These are phyloP conservation scores for Myotis planiceps DNA, from an alignment of 2,797 vertebrate species.

Conservation along the genomic window DNA sequence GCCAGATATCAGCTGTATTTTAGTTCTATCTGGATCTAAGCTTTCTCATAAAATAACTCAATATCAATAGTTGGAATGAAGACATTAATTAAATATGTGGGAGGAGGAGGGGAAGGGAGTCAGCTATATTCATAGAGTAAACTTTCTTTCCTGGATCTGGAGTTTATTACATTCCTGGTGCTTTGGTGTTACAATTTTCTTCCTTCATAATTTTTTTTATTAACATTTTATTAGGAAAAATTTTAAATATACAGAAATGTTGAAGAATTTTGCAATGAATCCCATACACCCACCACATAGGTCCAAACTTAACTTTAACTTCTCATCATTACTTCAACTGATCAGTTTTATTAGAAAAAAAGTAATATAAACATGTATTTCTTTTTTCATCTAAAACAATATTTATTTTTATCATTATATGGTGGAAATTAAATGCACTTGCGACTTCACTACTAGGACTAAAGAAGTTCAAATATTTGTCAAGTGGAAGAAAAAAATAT, in stretches of 20 bases:
- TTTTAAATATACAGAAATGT: neutral
- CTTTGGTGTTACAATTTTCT: neutral
- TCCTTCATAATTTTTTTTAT: slow-evolving; percentile 3
- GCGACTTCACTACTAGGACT: neutral
- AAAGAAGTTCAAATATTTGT: slow-evolving; percentile 16
- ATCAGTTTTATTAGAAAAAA: neutral
- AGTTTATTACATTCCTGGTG: slow-evolving; percentile 20
- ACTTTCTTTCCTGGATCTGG: neutral
- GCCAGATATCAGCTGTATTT: slow-evolving; percentile 23
- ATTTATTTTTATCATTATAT: neutral
- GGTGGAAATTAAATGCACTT: neutral
- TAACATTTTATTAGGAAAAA: slow-evolving; percentile 39
- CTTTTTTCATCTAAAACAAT: neutral
- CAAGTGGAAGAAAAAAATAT: neutral
- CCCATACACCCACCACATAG: neutral
- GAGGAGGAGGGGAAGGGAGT: neutral
- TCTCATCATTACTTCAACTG: neutral
- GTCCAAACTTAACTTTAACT: neutral
- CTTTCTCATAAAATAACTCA: slow-evolving; percentile 43
- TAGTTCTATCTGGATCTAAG: neutral
- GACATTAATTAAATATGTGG: neutral
- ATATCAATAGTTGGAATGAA: neutral
- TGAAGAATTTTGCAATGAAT: slow-evolving; percentile 15
- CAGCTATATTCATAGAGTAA: neutral
- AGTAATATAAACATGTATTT: neutral